Conservation (phyloP, 37 sponge, comb jelly and placozoan genomes). For the Tethya wilhelma region DNA sequence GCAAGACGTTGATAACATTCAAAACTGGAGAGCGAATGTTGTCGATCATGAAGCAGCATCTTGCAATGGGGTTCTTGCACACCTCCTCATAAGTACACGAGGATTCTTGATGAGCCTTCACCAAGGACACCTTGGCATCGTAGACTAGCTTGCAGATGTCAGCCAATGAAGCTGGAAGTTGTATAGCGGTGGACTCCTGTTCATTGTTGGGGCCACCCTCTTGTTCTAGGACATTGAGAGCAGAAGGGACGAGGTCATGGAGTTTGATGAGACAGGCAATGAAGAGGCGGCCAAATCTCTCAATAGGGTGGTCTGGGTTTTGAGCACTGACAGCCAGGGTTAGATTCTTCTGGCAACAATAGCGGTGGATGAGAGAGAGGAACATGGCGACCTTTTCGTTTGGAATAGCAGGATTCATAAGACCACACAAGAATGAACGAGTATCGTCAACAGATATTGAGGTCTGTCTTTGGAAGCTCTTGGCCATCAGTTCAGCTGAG, state of each 20-base stretch:
- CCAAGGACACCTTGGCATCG: constrained; percentile 81
- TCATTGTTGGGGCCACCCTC: constrained; percentile 63
- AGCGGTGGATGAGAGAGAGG: constrained; percentile 54
- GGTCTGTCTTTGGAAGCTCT: constrained; percentile 2
- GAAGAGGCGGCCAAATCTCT: constrained; percentile 66
- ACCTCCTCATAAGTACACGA: constrained; percentile 86
- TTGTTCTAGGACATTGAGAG: constrained; percentile 56
- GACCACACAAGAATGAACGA: constrained; percentile 43
- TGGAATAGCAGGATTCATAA: constrained; percentile 37
- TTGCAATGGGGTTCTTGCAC: constrained; percentile 78
- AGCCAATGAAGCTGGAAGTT: constrained; percentile 71
- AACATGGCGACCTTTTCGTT: constrained; percentile 53
- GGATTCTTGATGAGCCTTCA: constrained; percentile 89
- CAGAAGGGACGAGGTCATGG: constrained; percentile 66
- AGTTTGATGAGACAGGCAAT: constrained; percentile 87
- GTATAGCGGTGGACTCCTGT: constrained; percentile 19
- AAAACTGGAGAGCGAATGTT: constrained; percentile 72
- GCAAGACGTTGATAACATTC: constrained; percentile 45
- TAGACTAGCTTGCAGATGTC: constrained; percentile 88
- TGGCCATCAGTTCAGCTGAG: constrained; percentile 13
- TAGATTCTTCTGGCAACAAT: constrained; percentile 57
- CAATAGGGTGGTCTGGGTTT: constrained; percentile 79
- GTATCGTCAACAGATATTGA: neutral
- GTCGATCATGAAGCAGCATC: constrained; percentile 83
- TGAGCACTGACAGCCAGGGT: constrained; percentile 47